Percentiles rank a stretch among this genome's conserved stretches.
Evolutionary conservation across 1,140 invertebrate genomes (phyloP).

Genomic region (Dinoponera quadriceps): DNA sequence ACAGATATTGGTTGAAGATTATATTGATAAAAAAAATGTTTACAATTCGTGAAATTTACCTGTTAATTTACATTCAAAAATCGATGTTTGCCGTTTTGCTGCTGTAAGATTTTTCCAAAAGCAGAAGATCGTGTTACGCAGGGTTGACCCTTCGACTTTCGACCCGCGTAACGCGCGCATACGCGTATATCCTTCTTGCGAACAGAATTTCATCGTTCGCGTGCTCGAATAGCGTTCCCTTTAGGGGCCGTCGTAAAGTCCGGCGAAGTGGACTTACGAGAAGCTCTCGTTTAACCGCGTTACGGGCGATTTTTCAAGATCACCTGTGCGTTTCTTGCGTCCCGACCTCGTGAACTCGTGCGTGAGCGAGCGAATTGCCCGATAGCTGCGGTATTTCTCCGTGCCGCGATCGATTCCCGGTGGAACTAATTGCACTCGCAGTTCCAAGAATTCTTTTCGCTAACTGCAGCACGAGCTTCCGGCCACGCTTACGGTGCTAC

Average conservation of each 20-base stretch:
- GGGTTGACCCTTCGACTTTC: too few relatives aligned
- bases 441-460: slow-evolving; percentile 59
- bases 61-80: too few relatives aligned
- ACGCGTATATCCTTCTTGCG: too few relatives aligned
- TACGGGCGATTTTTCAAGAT: slow-evolving; percentile 31
- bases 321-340: slow-evolving; percentile 16
- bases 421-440: slow-evolving; percentile 53
- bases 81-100: too few relatives aligned
- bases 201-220: neutral
- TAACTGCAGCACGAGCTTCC: slow-evolving; percentile 28
- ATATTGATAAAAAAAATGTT: too few relatives aligned
- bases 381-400: slow-evolving; percentile 46
- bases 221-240: neutral
- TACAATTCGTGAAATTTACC: too few relatives aligned
- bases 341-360: neutral
- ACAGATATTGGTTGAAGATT: too few relatives aligned
- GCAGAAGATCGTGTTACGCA: too few relatives aligned
- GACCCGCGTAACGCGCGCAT: too few relatives aligned
- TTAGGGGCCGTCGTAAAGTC: neutral
- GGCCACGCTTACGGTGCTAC: neutral
- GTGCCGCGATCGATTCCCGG: slow-evolving; percentile 39
- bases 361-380: neutral
- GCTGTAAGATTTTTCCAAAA: too few relatives aligned
- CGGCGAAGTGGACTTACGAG: neutral
- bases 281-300: neutral